These are phyloP conservation scores for Parauchenoglanis punctatus DNA, from an alignment of 2,797 vertebrate species.

Conservation along the genomic window DNA sequence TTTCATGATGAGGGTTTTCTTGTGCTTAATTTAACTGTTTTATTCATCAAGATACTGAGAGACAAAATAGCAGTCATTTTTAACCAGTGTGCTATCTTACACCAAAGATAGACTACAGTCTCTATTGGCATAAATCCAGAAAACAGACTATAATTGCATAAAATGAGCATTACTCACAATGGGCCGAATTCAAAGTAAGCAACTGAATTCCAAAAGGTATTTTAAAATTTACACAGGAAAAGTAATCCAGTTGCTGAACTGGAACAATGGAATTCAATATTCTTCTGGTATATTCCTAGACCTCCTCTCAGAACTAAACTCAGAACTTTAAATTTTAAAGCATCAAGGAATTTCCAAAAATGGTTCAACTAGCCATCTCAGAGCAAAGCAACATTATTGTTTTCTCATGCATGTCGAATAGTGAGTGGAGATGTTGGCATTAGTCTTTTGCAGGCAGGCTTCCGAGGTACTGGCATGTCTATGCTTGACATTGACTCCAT, in stretches of 20 bases:
- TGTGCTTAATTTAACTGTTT: not conserved
- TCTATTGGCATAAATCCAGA: not conserved
- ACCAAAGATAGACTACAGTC: not conserved
- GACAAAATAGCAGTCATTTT: not conserved
- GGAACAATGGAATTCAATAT: not conserved
- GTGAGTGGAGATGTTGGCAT: constrained; percentile 5
- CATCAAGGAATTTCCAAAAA: not conserved
- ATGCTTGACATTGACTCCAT: constrained; percentile 14
- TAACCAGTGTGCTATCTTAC: not conserved
- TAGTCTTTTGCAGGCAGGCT: not conserved
- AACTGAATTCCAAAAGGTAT: not conserved
- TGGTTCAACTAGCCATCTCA: not conserved
- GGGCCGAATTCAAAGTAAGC: not conserved
- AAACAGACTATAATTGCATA: not conserved
- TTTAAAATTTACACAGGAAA: too few species aligned
- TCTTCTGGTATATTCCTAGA: not conserved
- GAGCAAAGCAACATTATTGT: not conserved
- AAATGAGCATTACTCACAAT: not conserved
- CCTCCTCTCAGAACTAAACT: not conserved
- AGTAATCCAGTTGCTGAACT: not conserved
- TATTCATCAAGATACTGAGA: too few species aligned
- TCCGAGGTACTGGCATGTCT: constrained; percentile 26
- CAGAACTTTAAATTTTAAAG: not conserved
- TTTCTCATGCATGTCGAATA: not conserved
- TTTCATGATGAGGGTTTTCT: not conserved